Evolutionary conservation across 35 echinoderm and acorn worm genomes (phyloP).

Genomic region (Hemicentrotus pulcherrimus): DNA sequence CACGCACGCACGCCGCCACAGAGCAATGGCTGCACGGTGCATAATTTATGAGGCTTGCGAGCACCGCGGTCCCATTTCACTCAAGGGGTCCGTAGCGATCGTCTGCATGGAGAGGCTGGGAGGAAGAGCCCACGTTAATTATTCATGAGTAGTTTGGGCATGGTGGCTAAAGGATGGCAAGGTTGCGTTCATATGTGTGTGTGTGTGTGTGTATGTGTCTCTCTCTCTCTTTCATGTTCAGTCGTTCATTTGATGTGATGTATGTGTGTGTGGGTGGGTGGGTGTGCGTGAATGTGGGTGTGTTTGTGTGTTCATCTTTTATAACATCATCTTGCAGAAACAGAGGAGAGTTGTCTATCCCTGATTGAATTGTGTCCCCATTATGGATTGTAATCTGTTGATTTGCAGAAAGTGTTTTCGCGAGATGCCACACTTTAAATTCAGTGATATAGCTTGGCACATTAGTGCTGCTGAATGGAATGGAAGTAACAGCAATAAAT

Average conservation of each 20-base stretch:
- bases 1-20: not conserved
- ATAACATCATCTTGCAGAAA: not conserved
- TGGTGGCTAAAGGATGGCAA: not conserved
- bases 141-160: not conserved
- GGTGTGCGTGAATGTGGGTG: not conserved
- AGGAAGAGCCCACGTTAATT: not conserved
- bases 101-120: conserved; percentile 10
- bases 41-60: conserved; percentile 37
- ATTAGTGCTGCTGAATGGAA: not conserved
- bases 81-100: not conserved
- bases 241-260: not conserved
- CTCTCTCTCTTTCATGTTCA: no score
- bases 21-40: not conserved
- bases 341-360: not conserved
- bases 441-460: not conserved
- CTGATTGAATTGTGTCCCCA: not conserved
- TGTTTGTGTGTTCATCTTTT: not conserved
- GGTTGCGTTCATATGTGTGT: not conserved
- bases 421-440: not conserved
- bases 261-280: not conserved
- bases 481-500: not conserved
- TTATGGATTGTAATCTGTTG: not conserved
- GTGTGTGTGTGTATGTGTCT: not conserved
- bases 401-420: not conserved
- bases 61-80: not conserved